Evolutionary conservation across 2,797 vertebrate genomes (phyloP).

Genomic region (Delichon dasypus): DNA sequence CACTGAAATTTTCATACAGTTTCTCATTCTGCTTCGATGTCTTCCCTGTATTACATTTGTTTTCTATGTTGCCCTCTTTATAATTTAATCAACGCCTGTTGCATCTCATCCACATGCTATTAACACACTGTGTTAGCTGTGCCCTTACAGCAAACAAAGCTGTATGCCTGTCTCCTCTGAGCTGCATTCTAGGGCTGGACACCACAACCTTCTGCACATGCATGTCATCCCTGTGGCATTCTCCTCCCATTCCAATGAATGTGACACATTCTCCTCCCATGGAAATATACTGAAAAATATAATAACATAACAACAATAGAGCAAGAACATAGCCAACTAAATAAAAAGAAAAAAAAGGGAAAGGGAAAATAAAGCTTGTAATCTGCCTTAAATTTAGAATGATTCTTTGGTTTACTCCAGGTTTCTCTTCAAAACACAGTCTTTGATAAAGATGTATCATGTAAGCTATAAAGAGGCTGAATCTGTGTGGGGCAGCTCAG

Average conservation of each 20-base stretch:
- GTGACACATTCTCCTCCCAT: neutral
- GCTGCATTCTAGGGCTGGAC: accelerated
- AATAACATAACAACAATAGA: neutral
- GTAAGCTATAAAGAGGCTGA: neutral
- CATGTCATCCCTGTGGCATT: neutral
- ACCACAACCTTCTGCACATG: neutral
- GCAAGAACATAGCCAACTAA: neutral
- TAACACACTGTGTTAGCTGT: accelerated
- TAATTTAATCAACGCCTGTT: neutral
- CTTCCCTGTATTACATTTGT: neutral
- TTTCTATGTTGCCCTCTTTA: neutral
- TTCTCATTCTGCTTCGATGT: neutral
- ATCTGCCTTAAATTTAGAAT: neutral
- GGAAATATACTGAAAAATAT: neutral
- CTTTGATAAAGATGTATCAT: neutral
- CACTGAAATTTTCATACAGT: neutral
- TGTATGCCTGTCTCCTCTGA: neutral
- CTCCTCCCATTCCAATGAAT: neutral
- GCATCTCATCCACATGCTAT: neutral
- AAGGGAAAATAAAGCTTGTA: neutral
- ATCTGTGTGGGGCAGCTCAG: neutral
- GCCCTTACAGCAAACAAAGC: neutral
- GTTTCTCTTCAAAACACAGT: neutral
- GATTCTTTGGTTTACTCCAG: neutral
- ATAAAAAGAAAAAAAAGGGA: neutral